Evolutionary conservation across 2,113 vertebrate genomes (phyloP), one percentile per base, ranked within the genome.

Genomic region (Chlorodrepanis virens): DNA sequence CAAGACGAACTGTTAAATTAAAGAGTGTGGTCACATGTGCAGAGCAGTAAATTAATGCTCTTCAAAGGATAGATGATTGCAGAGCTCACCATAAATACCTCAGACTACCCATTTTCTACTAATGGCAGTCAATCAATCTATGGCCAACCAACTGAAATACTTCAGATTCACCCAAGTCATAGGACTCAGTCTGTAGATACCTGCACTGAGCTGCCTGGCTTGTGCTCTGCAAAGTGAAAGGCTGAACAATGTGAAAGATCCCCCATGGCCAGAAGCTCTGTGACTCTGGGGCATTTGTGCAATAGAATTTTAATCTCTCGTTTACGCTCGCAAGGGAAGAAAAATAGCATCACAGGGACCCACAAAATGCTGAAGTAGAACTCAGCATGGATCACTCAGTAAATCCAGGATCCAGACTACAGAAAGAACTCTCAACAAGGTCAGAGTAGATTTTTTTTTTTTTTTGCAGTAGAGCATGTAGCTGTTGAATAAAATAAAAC

Each of bases 11-110:
- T 89, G 60, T 81, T 92, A 90, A 87, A 74, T 85, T 75, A 54
- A 92, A 95, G 72, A 97, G 52, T 24, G 37, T 52, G 60, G 76
- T 59, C 64, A 78, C 56, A 89, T 93, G 63, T 81, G 80, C 68
- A 89, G 76, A 84, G 91, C 77, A 90, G 80, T 94, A 95, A 95
- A 95, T 96, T 83, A 87, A 63, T 52, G 69, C 22, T 89, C 69
- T 92, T 87, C 71, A 87, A 68, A 3, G 49, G 56, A 84, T 1
- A 67, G 72, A 92, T 81, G 60, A 56, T 70, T 81, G 56, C 64
- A 78, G 81, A 77, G 27, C 40, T 88, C 72, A 71, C 56, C 76
- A 60, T 92, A 96, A 95, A 94, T 92, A 94, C 69, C 76, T 95
- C 91, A 94, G 44, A 81, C 47, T 92, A 78, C 25, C 37, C 2